Percentiles rank a stretch among this genome's conserved stretches.
Evolutionary conservation across 2,797 vertebrate genomes (phyloP).

Genomic region (Hoplostethus mediterraneus): DNA sequence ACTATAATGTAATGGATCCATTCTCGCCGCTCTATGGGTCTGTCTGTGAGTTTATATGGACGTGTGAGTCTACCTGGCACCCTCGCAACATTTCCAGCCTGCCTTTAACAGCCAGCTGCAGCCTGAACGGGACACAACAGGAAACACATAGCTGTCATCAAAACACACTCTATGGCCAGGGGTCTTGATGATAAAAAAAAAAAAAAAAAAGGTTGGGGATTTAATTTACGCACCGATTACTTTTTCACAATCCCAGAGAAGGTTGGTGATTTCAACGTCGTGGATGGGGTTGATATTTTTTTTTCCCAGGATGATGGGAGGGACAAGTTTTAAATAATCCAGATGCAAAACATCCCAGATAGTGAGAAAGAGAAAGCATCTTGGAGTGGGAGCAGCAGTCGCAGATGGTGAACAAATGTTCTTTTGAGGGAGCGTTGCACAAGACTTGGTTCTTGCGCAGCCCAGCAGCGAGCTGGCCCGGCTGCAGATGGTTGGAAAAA

Average conservation of each 20-base stretch:
- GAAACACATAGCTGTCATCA: slow-evolving; percentile 81
- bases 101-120: slow-evolving; percentile 78
- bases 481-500: slow-evolving; percentile 72
- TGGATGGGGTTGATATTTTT: slow-evolving; percentile 35
- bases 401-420: slow-evolving; percentile 83
- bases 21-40: slow-evolving; percentile 30
- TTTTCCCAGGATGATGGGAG: slow-evolving; percentile 18
- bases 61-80: slow-evolving; percentile 67
- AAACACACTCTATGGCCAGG: slow-evolving; percentile 66
- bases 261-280: slow-evolving; percentile 42
- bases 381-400: slow-evolving; percentile 74
- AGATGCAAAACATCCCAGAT: slow-evolving; percentile 41
- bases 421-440: slow-evolving; percentile 73
- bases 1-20: slow-evolving; percentile 18
- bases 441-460: slow-evolving; percentile 68
- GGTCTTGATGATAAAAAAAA: slow-evolving; percentile 62
- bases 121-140: slow-evolving; percentile 75
- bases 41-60: slow-evolving; percentile 50
- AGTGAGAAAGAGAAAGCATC: slow-evolving; percentile 53
- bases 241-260: slow-evolving; percentile 68
- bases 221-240: slow-evolving; percentile 77
- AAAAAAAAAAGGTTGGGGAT: slow-evolving; percentile 49
- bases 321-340: slow-evolving; percentile 38
- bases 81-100: slow-evolving; percentile 71
- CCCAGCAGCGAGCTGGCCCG: slow-evolving; percentile 67